A percentile compares a stretch with the other conserved stretches of the same genome.
Conservation (phyloP, 2,888 invertebrate species). For the Sialis lutaria region DNA sequence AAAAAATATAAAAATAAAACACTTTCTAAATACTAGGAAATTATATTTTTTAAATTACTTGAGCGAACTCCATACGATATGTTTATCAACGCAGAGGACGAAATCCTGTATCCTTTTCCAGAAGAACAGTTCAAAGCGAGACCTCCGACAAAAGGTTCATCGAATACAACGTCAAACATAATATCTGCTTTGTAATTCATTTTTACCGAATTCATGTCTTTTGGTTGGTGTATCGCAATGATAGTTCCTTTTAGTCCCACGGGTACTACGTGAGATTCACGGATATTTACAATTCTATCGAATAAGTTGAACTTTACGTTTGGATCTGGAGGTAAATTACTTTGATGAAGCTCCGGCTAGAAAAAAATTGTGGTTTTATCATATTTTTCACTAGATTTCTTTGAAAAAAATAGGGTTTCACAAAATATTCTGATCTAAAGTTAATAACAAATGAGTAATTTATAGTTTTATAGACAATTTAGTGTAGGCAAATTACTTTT, state of each 20-base stretch:
- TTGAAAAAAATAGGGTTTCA: not conserved
- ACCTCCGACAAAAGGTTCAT: conserved; percentile 54
- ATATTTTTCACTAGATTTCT: too few species aligned
- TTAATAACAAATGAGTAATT: too few species aligned
- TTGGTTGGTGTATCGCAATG: conserved; percentile 40
- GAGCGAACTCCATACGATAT: conserved; percentile 34
- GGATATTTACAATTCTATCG: conserved; percentile 71
- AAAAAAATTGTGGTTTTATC: conserved; percentile 10
- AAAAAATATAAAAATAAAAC: not conserved
- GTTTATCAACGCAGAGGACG: conserved; percentile 37
- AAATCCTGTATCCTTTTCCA: conserved; percentile 32
- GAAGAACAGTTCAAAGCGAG: conserved; percentile 29
- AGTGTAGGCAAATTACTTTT: not conserved
- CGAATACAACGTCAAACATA: conserved; percentile 68
- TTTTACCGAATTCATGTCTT: conserved; percentile 27
- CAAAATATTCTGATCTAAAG: not conserved
- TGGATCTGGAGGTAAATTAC: conserved; percentile 45
- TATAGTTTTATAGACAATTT: not conserved
- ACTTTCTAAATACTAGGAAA: not conserved
- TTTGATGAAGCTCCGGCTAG: conserved; percentile 25
- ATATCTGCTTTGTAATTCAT: conserved; percentile 35
- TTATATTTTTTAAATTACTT: conserved; percentile 17
- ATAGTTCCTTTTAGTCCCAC: conserved; percentile 72
- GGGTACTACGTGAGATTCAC: conserved; percentile 60
- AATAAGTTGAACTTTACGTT: conserved; percentile 47